These are phyloP conservation scores for Spongilla lacustris DNA, from an alignment of 37 sponge, comb jelly and placozoan species.

Conservation along the genomic window DNA sequence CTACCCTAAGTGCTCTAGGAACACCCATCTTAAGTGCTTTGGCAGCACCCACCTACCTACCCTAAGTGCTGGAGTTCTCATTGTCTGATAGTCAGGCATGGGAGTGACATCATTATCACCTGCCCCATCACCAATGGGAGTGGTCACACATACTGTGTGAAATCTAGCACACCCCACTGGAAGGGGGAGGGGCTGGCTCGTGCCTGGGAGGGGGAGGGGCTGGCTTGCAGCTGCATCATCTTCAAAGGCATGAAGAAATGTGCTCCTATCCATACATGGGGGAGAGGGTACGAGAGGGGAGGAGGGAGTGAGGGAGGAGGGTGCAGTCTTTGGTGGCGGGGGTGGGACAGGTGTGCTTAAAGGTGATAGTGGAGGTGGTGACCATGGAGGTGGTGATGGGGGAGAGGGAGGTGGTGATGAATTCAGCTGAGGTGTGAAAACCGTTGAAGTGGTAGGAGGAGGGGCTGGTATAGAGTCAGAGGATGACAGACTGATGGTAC, in stretches of 20 bases:
- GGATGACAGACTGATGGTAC: neutral
- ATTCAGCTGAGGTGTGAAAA: neutral
- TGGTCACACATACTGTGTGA: neutral
- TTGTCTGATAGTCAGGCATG: slow-evolving; percentile 59
- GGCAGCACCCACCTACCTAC: slow-evolving; percentile 8
- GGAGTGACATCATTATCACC: slow-evolving; percentile 67
- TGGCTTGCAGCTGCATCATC: neutral
- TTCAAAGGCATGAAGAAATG: neutral
- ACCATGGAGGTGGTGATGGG: neutral
- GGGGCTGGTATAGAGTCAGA: neutral
- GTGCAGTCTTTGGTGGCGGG: neutral
- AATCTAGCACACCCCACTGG: neutral
- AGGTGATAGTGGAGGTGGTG: slow-evolving; percentile 15
- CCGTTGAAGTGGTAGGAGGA: neutral
- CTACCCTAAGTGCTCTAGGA: neutral
- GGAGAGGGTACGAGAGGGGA: neutral
- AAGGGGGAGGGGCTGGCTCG: neutral
- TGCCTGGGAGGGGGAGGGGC: neutral
- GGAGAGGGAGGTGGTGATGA: neutral
- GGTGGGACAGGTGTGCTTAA: neutral
- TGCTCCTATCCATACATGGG: neutral
- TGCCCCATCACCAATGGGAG: neutral
- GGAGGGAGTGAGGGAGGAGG: neutral
- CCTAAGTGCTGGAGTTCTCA: slow-evolving; percentile 73
- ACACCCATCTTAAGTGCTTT: neutral